Conservation (phyloP, 2,797 vertebrate species). For the Antennarius maculatus region DNA sequence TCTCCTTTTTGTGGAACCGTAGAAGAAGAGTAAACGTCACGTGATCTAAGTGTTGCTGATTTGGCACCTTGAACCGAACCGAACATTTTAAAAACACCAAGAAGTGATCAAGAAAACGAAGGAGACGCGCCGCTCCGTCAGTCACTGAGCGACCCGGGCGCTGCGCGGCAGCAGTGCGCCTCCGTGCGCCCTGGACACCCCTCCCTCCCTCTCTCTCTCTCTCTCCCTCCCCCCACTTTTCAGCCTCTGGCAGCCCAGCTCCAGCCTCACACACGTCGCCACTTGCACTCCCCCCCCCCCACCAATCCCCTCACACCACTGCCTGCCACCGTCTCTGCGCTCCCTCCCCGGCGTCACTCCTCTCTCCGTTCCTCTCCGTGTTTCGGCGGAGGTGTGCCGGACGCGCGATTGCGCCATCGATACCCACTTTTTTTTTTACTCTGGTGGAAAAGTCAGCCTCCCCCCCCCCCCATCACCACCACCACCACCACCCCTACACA, state of each 20-base stretch:
- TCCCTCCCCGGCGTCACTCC: slow-evolving; percentile 61
- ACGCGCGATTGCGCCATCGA: slow-evolving; percentile 65
- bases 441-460: slow-evolving; percentile 57
- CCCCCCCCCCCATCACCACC: too few species aligned
- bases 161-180: slow-evolving; percentile 95
- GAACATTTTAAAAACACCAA: not conserved
- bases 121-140: slow-evolving; percentile 5
- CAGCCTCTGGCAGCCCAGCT: slow-evolving; percentile 52
- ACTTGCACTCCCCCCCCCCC: slow-evolving; percentile 34
- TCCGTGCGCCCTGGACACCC: slow-evolving; percentile 69
- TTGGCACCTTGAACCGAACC: too few species aligned
- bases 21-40: rapidly evolving
- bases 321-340: slow-evolving; percentile 67
- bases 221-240: slow-evolving; percentile 42
- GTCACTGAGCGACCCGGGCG: slow-evolving; percentile 89
- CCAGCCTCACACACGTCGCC: slow-evolving; percentile 67
- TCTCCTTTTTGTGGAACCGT: too few species aligned
- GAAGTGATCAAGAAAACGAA: too few species aligned
- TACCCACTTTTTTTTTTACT: slow-evolving; percentile 61
- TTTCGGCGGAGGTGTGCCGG: slow-evolving; percentile 53
- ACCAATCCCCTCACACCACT: slow-evolving; percentile 34
- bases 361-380: slow-evolving; percentile 65
- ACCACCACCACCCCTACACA: too few species aligned
- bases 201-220: slow-evolving; percentile 58
- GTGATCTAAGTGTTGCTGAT: too few species aligned